Evolutionary conservation across 2,888 invertebrate species (phyloP).

Genomic region (Eilema depressum): DNA sequence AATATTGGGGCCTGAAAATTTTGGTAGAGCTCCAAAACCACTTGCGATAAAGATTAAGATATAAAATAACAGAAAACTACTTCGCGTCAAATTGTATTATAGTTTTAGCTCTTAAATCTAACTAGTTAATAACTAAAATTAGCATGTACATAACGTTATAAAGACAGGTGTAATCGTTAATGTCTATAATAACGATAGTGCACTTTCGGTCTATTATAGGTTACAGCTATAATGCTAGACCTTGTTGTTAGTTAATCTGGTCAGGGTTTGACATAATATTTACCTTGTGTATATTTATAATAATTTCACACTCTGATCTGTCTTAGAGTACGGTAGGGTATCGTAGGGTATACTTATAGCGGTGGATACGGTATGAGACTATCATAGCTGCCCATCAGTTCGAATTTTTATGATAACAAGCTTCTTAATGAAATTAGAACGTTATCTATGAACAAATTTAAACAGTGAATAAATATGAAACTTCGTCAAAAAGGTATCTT

Average conservation of each 20-base stretch:
- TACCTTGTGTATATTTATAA: constrained; percentile 36
- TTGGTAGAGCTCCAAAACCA: too few species aligned
- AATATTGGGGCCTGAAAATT: too few species aligned
- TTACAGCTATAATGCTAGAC: constrained; percentile 27
- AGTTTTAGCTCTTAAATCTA: not conserved
- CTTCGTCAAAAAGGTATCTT: too few species aligned
- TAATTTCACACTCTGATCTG: constrained; percentile 20
- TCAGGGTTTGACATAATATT: constrained; percentile 45
- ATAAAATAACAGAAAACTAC: not conserved
- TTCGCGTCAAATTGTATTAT: not conserved
- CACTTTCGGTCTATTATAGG: constrained; percentile 25
- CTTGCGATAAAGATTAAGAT: too few species aligned
- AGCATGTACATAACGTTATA: not conserved
- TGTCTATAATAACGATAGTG: constrained; percentile 23
- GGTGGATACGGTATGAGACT: too few species aligned
- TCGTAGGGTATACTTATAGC: too few species aligned
- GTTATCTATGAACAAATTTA: too few species aligned
- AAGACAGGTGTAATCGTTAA: constrained; percentile 22
- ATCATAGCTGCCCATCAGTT: too few species aligned
- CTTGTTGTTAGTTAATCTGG: constrained; percentile 32
- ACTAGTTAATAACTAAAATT: not conserved
- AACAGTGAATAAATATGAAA: too few species aligned
- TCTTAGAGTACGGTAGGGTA: not conserved
- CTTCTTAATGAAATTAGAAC: too few species aligned
- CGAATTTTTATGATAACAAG: too few species aligned